A percentile compares a stretch with the other conserved stretches of the same genome.
phyloP scores from a whole-genome alignment of 2,888 invertebrate genomes.

The Nephrotoma flavescens region DNA sequence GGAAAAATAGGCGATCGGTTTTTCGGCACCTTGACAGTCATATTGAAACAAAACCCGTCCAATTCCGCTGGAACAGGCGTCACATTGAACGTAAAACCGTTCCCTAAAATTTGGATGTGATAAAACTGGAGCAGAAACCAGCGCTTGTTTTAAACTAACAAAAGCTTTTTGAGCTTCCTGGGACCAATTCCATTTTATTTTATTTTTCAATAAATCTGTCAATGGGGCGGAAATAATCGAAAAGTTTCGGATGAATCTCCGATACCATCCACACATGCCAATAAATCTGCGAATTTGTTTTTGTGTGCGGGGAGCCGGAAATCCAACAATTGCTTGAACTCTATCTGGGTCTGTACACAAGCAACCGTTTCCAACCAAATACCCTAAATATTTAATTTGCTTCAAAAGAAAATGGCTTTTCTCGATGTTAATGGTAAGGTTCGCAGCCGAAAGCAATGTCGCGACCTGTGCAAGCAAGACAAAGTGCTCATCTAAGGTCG shows the following conservation, averaged over 20 bases:
- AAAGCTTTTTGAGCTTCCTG: background rate
- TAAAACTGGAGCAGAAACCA: background rate
- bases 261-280: too few species aligned
- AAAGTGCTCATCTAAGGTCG: background rate
- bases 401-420: background rate
- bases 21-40: background rate
- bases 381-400: background rate
- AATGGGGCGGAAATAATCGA: background rate
- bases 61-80: background rate
- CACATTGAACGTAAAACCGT: background rate
- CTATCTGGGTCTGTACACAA: background rate
- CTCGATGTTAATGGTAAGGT: background rate
- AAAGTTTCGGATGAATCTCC: too few species aligned
- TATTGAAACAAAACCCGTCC: background rate
- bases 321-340: background rate
- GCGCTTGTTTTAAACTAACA: background rate
- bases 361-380: background rate
- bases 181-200: background rate
- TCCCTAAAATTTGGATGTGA: background rate
- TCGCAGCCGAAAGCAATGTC: background rate
- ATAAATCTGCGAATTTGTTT: background rate
- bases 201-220: background rate
- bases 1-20: background rate
- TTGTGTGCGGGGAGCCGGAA: background rate
- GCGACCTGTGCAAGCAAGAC: background rate